Percentiles rank a stretch among this genome's conserved stretches.
Conservation (phyloP, 2,888 invertebrate genomes). For the Pachydiplax longipennis region DNA sequence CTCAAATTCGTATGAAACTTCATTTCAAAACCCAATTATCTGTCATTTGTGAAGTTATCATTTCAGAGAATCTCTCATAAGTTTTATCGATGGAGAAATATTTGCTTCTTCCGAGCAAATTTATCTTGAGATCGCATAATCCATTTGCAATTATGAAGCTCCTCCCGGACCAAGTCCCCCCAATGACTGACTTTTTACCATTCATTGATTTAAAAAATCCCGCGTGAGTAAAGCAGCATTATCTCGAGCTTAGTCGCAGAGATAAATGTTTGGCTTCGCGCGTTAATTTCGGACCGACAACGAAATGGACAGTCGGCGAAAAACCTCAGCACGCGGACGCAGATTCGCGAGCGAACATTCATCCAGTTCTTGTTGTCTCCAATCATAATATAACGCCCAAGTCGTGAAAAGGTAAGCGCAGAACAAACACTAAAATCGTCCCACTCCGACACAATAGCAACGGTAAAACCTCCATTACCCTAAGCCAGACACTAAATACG, state of each 20-base stretch:
- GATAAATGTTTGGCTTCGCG: not conserved
- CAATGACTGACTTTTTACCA: not conserved
- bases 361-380: not conserved
- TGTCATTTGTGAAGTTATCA: too few relatives aligned
- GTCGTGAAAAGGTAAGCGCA: not conserved
- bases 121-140: not conserved
- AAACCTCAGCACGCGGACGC: not conserved
- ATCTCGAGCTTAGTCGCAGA: not conserved
- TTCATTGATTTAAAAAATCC: not conserved
- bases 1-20: too few relatives aligned
- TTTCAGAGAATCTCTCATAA: not conserved
- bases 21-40: too few relatives aligned
- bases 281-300: not conserved
- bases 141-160: not conserved
- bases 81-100: not conserved
- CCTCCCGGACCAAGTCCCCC: not conserved
- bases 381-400: not conserved
- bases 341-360: not conserved
- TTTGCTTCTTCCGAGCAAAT: not conserved
- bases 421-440: not conserved
- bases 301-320: not conserved
- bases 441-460: not conserved
- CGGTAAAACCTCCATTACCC: conserved; percentile 27
- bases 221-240: not conserved
- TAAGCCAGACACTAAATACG: conserved; percentile 26